Evolutionary conservation across 1,140 invertebrate genomes (phyloP), one percentile per base, ranked within the genome.

Genomic region (Trinorchestia longiramus): DNA sequence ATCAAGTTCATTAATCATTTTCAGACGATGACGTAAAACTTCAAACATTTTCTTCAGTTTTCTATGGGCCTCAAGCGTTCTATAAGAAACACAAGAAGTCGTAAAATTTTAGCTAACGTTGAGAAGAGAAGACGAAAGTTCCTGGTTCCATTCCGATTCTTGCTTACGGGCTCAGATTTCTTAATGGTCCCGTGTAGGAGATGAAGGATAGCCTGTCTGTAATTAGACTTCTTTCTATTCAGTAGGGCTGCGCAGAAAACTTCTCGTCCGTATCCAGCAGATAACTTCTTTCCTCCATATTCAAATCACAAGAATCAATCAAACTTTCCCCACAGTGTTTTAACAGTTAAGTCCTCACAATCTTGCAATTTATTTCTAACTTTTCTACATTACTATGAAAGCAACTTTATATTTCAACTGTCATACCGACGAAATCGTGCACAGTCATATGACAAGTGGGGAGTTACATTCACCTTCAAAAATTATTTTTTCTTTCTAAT

Each of bases 171-270:
- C 44, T 94, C 43, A 44, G 44, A 44, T 94, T 94, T 43, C 92
- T 94, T 94, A 94, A 94, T 94, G 92, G 47, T 94, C 43, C 40
- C 88, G 88, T 4, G 41, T 94, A 47, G 43, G 44, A 94, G 92
- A 94, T 94, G 92, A 94, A 94, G 92, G 92, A 94, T 94, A 94
- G 44, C 92, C 44, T 43, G 92, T 94, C 92, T 45, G 6, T 44
- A 43, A 44, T 94, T 94, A 94, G 6, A 47, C 47, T 90, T 41
- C 17, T 19, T 90, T 41, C 17, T 19, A 43, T 90, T 90, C 88
- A 90, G 1, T 42, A 42, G 43, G 88, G 43, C 41, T 42, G n/a
- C 28, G 43, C 43, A 42, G 88, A 90, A 90, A 42, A 43, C n/a
- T 42, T 90, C 88, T 36, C 62, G 62, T 77, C 28, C 62, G 62